Evolutionary conservation across 2,888 invertebrate genomes (phyloP), one percentile per base, ranked within the genome.

Genomic region (Sarcophaga subvicina): DNA sequence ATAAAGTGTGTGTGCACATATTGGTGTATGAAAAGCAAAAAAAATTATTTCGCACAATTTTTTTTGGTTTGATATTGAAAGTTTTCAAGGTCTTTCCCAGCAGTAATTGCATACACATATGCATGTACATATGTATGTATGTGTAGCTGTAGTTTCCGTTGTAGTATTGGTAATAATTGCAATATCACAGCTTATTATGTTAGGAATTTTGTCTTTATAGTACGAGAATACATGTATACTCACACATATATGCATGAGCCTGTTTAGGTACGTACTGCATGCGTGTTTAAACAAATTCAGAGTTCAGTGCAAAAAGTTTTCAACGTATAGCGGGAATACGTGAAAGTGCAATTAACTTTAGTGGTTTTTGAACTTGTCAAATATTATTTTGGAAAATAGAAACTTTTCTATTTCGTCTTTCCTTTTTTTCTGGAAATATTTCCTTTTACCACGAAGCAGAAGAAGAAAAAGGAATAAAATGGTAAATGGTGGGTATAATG

Each of bases 71-170:
- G 87, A 87, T 88, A 88, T 85, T 88, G 86, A 89, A 89, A 89
- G 83, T 88, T 89, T 88, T 89, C 89, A 89, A 89, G 89, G 89
- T 88, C 88, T 75, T 88, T 67, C 54, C 62, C 14, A 64, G 25
- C 54, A 49, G 27, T 37, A 37, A 37, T 37, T 73, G 66, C 5
- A 11, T 45, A 6, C 8, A 37, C 37, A 37, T 10, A 10, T 8
- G 37, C 10, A 37, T 37, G 37, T 37, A 37, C 37, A 37, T 37
- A 37, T 37, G 6, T 37, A 37, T 37, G 37, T 37, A 2, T 37
- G 37, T 37, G 11, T 63, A 63, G 63, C 54, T 45, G 25, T 37
- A 66, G 27, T 25, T 20, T 20, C 37, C 8, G 67, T 11, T 20
- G 47, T 20, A 47, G 67, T 47, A 25, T 25, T 37, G 27, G 25